Evolutionary conservation across 2,113 vertebrate genomes (phyloP).

Genomic region (Oryzias javanicus): DNA sequence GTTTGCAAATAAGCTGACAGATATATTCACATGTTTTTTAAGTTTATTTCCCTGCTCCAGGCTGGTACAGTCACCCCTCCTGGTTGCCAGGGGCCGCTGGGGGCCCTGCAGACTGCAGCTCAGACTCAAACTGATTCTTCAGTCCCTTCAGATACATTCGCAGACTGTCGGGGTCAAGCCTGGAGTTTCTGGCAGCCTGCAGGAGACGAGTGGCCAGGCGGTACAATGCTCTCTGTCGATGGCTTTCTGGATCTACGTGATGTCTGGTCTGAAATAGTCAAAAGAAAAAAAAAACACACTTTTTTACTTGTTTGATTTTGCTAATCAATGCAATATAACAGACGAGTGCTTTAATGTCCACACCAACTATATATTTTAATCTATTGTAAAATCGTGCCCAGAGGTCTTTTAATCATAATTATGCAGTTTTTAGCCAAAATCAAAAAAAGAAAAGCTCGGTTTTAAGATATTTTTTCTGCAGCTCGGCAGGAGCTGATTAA

Average conservation of each 20-base stretch:
- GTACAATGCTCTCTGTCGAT: conserved; percentile 81
- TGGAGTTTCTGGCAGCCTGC: conserved; percentile 90
- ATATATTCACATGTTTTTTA: background rate
- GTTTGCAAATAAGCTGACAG: background rate
- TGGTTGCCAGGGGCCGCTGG: conserved; percentile 46
- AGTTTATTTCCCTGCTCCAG: conserved; percentile 10
- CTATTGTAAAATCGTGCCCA: too few relatives aligned
- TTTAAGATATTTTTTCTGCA: too few relatives aligned
- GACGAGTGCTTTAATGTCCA: too few relatives aligned
- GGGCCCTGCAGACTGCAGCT: conserved; percentile 59
- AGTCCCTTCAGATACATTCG: conserved; percentile 86
- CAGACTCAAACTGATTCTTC: conserved; percentile 83
- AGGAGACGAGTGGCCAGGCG: conserved; percentile 85
- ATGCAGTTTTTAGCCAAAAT: too few relatives aligned
- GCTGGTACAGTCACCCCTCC: conserved; percentile 50
- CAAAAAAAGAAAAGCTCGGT: too few relatives aligned
- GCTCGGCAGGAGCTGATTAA: too few relatives aligned
- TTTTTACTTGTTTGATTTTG: too few relatives aligned
- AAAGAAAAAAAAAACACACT: background rate
- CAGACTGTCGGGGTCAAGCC: conserved; percentile 84
- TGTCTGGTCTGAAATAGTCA: conserved; percentile 78
- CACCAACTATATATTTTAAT: too few relatives aligned
- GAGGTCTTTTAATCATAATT: too few relatives aligned
- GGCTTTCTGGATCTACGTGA: conserved; percentile 79
- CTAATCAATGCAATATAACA: too few relatives aligned